Conservation (phyloP, 2,113 vertebrate species). For the Plectropomus leopardus region DNA sequence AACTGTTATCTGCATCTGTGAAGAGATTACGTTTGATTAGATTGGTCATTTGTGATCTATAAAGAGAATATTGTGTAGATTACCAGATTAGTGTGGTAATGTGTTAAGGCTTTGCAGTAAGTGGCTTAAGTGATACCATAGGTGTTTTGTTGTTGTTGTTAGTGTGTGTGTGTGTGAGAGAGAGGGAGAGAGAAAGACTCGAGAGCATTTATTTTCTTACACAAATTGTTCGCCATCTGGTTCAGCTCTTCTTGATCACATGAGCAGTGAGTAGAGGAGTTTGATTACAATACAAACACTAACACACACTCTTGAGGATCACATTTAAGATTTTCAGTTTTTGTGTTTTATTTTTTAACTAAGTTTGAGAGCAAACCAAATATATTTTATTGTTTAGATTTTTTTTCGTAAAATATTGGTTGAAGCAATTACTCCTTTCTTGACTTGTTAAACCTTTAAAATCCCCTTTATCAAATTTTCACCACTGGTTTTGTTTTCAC, state of each 20-base stretch:
- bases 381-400: slow-evolving; percentile 23
- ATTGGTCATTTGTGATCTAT: slow-evolving; percentile 11
- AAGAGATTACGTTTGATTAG: slow-evolving; percentile 6
- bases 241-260: slow-evolving; percentile 66
- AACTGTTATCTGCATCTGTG: not conserved
- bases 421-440: slow-evolving; percentile 15
- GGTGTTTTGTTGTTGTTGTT: not conserved
- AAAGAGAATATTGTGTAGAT: not conserved
- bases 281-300: slow-evolving; percentile 44
- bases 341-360: slow-evolving; percentile 11
- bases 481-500: slow-evolving; percentile 6
- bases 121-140: not conserved
- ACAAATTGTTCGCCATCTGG: slow-evolving; percentile 68
- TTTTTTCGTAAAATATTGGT: slow-evolving; percentile 13
- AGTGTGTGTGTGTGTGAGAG: slow-evolving; percentile 4
- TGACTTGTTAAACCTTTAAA: slow-evolving; percentile 15
- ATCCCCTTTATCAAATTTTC: slow-evolving; percentile 1
- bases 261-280: slow-evolving; percentile 57
- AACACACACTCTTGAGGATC: slow-evolving; percentile 21
- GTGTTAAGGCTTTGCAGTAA: slow-evolving; percentile 12
- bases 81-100: not conserved
- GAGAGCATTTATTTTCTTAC: slow-evolving; percentile 35
- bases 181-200: not conserved
- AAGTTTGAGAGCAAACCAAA: slow-evolving; percentile 9
- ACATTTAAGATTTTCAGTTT: slow-evolving; percentile 44